These are phyloP conservation scores for Deilephila elpenor DNA, from an alignment of 2,888 invertebrate species.

Conservation along the genomic window DNA sequence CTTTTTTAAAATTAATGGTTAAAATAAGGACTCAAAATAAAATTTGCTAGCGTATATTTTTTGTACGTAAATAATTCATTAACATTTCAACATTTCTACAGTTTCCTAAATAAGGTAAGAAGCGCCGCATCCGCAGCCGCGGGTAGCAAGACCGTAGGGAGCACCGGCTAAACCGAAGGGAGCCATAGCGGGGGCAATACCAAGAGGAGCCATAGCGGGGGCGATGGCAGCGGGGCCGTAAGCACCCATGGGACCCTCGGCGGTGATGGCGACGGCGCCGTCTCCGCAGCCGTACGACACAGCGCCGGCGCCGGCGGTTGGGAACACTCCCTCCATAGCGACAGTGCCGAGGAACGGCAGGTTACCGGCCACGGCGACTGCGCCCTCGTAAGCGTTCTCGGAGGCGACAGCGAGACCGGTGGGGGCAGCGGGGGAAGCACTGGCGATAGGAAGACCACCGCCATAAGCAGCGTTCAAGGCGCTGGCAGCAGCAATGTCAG, in stretches of 20 bases:
- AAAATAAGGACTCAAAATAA: not conserved
- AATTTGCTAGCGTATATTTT: not conserved
- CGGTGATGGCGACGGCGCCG: slow-evolving; percentile 41
- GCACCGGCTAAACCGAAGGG: slow-evolving; percentile 32
- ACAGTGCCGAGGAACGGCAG: slow-evolving; percentile 32
- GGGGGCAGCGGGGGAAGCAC: slow-evolving; percentile 44
- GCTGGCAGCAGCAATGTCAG: slow-evolving; percentile 34
- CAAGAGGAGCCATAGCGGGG: slow-evolving; percentile 27
- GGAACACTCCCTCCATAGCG: slow-evolving; percentile 29
- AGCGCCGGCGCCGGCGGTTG: slow-evolving; percentile 28
- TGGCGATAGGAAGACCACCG: slow-evolving; percentile 44
- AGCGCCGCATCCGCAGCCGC: slow-evolving; percentile 41
- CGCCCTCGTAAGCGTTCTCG: slow-evolving; percentile 29
- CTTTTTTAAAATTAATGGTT: slow-evolving; percentile 30
- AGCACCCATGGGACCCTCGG: slow-evolving; percentile 38
- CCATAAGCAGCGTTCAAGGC: slow-evolving; percentile 33
- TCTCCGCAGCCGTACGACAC: slow-evolving; percentile 41
- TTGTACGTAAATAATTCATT: not conserved
- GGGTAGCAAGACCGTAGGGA: slow-evolving; percentile 39
- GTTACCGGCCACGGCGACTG: slow-evolving; percentile 21
- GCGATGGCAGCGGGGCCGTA: slow-evolving; percentile 43
- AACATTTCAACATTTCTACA: not conserved
- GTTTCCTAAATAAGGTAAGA: slow-evolving; percentile 31
- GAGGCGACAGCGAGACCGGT: slow-evolving; percentile 45
- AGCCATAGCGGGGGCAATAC: slow-evolving; percentile 39